Base-by-base conservation (phyloP, 2,888 invertebrate species). In the Lasioglossum villosulum region DNA sequence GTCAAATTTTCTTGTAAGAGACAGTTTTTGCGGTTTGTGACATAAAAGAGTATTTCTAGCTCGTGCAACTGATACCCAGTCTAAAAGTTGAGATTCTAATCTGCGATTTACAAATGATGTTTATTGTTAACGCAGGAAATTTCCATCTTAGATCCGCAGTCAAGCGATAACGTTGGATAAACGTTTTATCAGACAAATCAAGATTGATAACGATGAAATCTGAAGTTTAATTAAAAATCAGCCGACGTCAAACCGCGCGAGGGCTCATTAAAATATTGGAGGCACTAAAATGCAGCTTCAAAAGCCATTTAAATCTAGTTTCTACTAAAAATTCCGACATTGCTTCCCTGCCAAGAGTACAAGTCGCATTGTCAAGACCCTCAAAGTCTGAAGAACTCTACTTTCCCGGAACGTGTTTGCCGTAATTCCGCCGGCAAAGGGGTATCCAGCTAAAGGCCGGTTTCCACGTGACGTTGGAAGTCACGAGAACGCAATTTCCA, bases 361-460 rank as follows among this genome's bases (percentile, higher is more conserved):
- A 56, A n/a, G 56, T 56, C n/a, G 56, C 56, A 56, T 56, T 56
- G 56, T n/a, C 56, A 12, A 56, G 56, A n/a, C n/a, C 12, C 56
- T 56, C 56, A n/a, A 56, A 56, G 56, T 56, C 56, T n/a, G 56
- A n/a, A 56, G 56, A 56, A 56, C 56, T 56, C 56, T 56, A 56
- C n/a, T 56, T 56, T n/a, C n/a, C 8, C 12, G 52, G 56, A 56
- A n/a, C 56, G 56, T n/a, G 56, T 56, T 56, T 56, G 56, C 10
- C 52, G 52, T n/a, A 52, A n/a, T 52, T 52, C 52, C 23, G 23
- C 23, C 52, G 23, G 23, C 52, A n/a, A 52, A 52, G 52, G 10
- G 10, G 23, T 23, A 52, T 52, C 52, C 0, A 10, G 52, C 52
- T 52, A 10, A 52, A 52, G 23, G 52, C 52, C 8, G 8, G 52